phyloP scores from a whole-genome alignment of 2,797 vertebrate species.

The Eupleurogrammus muticus region DNA sequence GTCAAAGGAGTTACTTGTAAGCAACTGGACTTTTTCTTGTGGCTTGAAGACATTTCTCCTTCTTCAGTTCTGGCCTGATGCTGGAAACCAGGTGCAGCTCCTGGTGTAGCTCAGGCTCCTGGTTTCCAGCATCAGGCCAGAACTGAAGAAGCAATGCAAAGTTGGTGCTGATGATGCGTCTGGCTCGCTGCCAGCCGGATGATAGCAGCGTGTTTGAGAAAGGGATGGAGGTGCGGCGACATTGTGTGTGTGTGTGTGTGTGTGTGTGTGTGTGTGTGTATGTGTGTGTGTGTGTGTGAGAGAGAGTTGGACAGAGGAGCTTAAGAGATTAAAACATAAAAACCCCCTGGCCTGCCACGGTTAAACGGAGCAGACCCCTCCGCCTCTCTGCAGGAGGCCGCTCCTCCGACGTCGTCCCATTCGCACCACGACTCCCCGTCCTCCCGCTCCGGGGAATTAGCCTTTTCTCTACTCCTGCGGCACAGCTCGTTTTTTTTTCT shows the following conservation, averaged over 20 bases:
- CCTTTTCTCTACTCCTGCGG: slow-evolving; percentile 68
- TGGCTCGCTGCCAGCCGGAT: slow-evolving; percentile 48
- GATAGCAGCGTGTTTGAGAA: slow-evolving; percentile 25
- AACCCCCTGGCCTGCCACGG: slow-evolving; percentile 55
- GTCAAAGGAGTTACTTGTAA: no score
- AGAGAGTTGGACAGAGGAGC: slow-evolving; percentile 41
- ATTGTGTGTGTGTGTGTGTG: no score
- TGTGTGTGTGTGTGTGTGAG: slow-evolving; percentile 23
- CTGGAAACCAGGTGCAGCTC: no score
- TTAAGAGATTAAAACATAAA: slow-evolving; percentile 83
- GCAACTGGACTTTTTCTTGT: no score
- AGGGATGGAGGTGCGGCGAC: not conserved
- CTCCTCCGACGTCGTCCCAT: slow-evolving; percentile 67
- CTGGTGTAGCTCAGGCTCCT: no score
- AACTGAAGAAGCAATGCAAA: no score
- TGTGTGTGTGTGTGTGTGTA: slow-evolving; percentile 21
- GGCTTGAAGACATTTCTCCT: no score
- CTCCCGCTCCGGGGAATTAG: slow-evolving; percentile 76
- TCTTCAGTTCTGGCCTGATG: no score
- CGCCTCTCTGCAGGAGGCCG: slow-evolving; percentile 67
- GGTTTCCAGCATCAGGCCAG: no score
- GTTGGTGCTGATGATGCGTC: slow-evolving; percentile 42
- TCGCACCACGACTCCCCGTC: slow-evolving; percentile 76
- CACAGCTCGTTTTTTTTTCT: slow-evolving; percentile 61
- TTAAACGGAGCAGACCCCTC: slow-evolving; percentile 60